phyloP scores from a whole-genome alignment of 2,113 vertebrate genomes.

The Tetraodon nigroviridis region DNA sequence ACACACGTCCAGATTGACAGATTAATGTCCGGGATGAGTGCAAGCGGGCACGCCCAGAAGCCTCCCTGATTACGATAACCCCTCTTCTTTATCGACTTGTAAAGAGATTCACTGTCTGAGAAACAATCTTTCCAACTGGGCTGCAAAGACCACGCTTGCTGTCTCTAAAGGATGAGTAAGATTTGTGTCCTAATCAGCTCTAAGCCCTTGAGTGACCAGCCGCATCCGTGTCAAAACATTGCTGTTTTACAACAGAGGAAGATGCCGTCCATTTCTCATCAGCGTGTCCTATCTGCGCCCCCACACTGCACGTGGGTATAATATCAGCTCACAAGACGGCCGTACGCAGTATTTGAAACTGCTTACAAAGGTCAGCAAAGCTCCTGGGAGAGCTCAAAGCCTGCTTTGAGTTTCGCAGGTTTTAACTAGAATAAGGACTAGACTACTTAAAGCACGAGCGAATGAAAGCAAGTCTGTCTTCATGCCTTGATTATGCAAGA shows the following conservation, averaged over 20 bases:
- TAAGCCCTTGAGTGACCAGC: conserved; percentile 56
- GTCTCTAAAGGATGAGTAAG: conserved; percentile 51
- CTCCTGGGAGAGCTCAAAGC: conserved; percentile 30
- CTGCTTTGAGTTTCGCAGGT: conserved; percentile 34
- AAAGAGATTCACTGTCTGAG: conserved; percentile 40
- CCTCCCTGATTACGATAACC: conserved; percentile 49
- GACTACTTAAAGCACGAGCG: conserved; percentile 9
- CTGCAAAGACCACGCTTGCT: conserved; percentile 12
- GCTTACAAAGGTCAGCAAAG: conserved; percentile 37
- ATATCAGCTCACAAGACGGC: conserved; percentile 17
- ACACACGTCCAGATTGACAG: conserved; percentile 51
- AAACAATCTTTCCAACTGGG: conserved; percentile 36
- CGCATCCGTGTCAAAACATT: conserved; percentile 36
- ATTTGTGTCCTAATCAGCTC: conserved; percentile 60
- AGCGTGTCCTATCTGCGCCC: conserved; percentile 24
- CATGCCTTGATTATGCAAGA: conserved; percentile 33
- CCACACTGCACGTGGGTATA: conserved; percentile 19
- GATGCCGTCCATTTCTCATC: conserved; percentile 40
- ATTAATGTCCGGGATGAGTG: conserved; percentile 53
- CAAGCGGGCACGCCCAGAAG: conserved; percentile 43
- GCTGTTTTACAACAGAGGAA: conserved; percentile 23
- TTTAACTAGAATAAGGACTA: conserved; percentile 25
- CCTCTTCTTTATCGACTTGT: conserved; percentile 51
- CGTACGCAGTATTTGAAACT: conserved; percentile 37
- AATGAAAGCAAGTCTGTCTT: conserved; percentile 26